Evolutionary conservation across 1,140 invertebrate genomes (phyloP).

Genomic region (Delia radicum): DNA sequence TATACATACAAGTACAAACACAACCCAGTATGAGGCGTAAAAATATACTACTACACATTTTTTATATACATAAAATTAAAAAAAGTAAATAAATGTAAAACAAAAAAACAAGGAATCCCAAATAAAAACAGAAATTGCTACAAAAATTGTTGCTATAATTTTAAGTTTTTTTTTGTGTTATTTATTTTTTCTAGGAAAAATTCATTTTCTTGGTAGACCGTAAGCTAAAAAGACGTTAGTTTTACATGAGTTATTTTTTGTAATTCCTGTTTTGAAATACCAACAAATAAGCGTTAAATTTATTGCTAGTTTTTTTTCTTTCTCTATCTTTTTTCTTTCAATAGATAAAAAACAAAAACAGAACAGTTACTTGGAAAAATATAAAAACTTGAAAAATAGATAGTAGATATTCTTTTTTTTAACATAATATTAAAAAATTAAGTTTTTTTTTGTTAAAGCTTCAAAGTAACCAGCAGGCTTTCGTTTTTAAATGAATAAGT

Average conservation of each 20-base stretch:
- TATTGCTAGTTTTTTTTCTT: constrained; percentile 24
- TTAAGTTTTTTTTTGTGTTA: neutral
- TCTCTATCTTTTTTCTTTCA: too few species aligned
- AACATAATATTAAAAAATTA: too few species aligned
- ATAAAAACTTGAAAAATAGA: too few species aligned
- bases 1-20: neutral
- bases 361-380: too few species aligned
- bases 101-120: too few species aligned
- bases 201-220: neutral
- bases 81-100: too few species aligned
- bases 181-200: neutral
- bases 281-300: constrained; percentile 29
- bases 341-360: too few species aligned
- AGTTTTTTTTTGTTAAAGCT: too few species aligned
- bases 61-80: neutral
- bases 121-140: too few species aligned
- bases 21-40: neutral
- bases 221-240: constrained; percentile 13
- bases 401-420: too few species aligned
- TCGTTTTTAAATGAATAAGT: too few species aligned
- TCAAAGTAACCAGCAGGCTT: too few species aligned
- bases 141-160: neutral
- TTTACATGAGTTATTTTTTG: neutral
- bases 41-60: neutral
- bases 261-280: neutral